Conservation (phyloP, 92 coral and sea anemone genomes). For the Epizoanthus stellaris region DNA sequence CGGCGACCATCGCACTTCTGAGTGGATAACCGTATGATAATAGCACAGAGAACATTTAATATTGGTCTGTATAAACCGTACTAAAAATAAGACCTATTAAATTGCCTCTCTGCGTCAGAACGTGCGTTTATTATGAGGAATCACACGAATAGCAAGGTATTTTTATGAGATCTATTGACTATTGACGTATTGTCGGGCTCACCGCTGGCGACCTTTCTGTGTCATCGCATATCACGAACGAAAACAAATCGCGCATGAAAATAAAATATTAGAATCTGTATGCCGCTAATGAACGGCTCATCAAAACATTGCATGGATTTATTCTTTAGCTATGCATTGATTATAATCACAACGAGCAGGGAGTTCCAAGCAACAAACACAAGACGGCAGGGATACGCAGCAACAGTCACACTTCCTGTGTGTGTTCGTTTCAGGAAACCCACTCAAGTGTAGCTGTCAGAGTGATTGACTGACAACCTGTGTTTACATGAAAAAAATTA, state of each 20-base stretch:
- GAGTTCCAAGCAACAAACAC: background rate
- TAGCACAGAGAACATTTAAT: constrained; percentile 1
- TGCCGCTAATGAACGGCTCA: constrained; percentile 14
- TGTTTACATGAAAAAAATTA: constrained; percentile 46
- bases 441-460: constrained; percentile 45
- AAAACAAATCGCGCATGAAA: constrained; percentile 2
- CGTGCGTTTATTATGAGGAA: constrained; percentile 4
- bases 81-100: constrained; percentile 40
- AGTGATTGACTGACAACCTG: constrained; percentile 31
- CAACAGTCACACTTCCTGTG: constrained; percentile 13
- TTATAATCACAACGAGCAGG: background rate
- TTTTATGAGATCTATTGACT: constrained; percentile 28
- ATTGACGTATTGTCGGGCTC: constrained; percentile 27
- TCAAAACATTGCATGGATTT: constrained; percentile 16
- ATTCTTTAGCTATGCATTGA: background rate
- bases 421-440: constrained; percentile 35
- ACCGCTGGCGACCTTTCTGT: constrained; percentile 32
- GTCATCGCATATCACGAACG: no score
- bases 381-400: background rate
- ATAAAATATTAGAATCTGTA: constrained; percentile 16
- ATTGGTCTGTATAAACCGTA: constrained; percentile 28
- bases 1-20: background rate
- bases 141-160: constrained; percentile 33
- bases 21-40: constrained; percentile 18
- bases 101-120: constrained; percentile 42